phyloP scores from a whole-genome alignment of 2,888 invertebrate genomes.

The Ctenicera cuprea region DNA sequence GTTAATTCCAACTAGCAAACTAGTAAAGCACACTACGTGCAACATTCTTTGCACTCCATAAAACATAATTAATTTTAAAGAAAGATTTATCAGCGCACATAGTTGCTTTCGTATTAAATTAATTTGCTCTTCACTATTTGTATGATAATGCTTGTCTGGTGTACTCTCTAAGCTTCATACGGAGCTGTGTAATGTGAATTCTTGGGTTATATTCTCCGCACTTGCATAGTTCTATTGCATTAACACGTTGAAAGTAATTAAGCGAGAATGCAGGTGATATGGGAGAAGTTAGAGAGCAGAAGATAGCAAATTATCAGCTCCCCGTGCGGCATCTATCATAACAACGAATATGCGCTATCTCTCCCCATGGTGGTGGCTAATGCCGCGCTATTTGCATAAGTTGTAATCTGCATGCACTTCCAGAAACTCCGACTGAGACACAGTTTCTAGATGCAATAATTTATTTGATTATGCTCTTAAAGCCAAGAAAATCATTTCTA shows the following conservation, averaged over 20 bases:
- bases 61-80: not conserved
- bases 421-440: slow-evolving; percentile 58
- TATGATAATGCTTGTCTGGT: slow-evolving; percentile 7
- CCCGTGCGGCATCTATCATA: slow-evolving; percentile 64
- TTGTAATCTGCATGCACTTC: slow-evolving; percentile 68
- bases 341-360: slow-evolving; percentile 58
- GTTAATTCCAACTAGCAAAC: too few species aligned
- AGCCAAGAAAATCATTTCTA: slow-evolving; percentile 30
- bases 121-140: not conserved
- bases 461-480: slow-evolving; percentile 59
- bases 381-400: slow-evolving; percentile 67
- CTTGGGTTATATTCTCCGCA: slow-evolving; percentile 11
- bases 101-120: slow-evolving; percentile 18
- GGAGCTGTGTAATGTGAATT: slow-evolving; percentile 15
- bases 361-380: slow-evolving; percentile 61
- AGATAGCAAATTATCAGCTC: slow-evolving; percentile 60
- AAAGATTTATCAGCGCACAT: slow-evolving; percentile 9
- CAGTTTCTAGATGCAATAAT: slow-evolving; percentile 64
- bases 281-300: slow-evolving; percentile 54
- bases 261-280: slow-evolving; percentile 51
- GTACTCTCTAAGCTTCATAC: not conserved
- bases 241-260: slow-evolving; percentile 48
- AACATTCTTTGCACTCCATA: slow-evolving; percentile 1
- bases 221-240: slow-evolving; percentile 32
- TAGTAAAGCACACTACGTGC: not conserved